A percentile compares a stretch with the other conserved stretches of the same genome.
These are phyloP conservation scores for Pteropus alecto DNA, from an alignment of 2,113 vertebrate species.

Conservation along the genomic window DNA sequence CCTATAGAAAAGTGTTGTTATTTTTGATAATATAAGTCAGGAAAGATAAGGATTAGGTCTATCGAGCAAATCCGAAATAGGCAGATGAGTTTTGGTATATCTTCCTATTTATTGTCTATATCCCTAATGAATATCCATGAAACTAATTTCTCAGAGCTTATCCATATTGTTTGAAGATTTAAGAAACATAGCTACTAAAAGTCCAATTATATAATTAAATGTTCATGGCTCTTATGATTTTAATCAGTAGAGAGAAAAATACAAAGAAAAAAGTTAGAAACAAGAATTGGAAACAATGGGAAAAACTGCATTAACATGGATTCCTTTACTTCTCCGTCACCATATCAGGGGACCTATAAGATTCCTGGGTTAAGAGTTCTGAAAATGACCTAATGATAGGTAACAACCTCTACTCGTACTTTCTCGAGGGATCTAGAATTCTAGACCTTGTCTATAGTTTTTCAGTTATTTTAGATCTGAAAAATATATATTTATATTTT, in stretches of 20 bases:
- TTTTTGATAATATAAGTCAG: neutral
- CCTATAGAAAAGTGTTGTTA: neutral
- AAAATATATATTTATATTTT: neutral
- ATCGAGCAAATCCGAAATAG: neutral
- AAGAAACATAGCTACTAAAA: neutral
- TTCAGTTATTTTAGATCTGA: conserved; percentile 9
- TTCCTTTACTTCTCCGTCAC: neutral
- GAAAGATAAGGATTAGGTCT: neutral
- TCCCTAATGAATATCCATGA: neutral
- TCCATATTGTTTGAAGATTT: neutral
- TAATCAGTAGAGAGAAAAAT: neutral
- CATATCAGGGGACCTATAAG: neutral
- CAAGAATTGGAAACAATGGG: neutral
- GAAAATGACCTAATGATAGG: neutral
- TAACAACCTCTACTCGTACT: neutral
- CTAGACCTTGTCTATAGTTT: neutral
- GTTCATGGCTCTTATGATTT: neutral
- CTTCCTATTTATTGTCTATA: neutral
- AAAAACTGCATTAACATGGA: no score
- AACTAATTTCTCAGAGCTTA: neutral
- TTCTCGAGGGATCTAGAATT: neutral
- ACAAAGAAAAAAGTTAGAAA: neutral
- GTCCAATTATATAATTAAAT: neutral
- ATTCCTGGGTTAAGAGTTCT: neutral
- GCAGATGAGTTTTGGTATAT: neutral